Percentiles rank a stretch among this genome's conserved stretches.
phyloP scores from a whole-genome alignment of 2,113 vertebrate species.

The Ornithorhynchus anatinus region DNA sequence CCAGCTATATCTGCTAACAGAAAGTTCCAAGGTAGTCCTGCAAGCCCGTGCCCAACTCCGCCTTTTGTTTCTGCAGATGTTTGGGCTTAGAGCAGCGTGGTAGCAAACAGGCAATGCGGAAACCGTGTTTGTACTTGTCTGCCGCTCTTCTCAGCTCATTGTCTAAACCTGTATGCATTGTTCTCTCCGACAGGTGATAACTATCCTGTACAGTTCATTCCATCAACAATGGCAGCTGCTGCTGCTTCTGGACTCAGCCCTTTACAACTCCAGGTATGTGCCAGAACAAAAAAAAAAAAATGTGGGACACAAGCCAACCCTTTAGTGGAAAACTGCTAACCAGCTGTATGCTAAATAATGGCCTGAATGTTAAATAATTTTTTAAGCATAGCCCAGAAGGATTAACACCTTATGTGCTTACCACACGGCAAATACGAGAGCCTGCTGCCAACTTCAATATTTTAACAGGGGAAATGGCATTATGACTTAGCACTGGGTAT shows the following conservation, averaged over 20 bases:
- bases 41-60: slow-evolving; percentile 81
- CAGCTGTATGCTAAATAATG: slow-evolving; percentile 97
- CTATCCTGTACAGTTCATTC: slow-evolving; percentile 99
- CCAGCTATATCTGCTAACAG: slow-evolving; percentile 75
- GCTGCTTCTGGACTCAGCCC: slow-evolving; percentile 99
- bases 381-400: slow-evolving; percentile 78
- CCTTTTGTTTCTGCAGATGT: slow-evolving; percentile 98
- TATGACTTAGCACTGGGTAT: slow-evolving; percentile 21
- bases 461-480: slow-evolving; percentile 38
- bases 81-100: slow-evolving; percentile 81
- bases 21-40: slow-evolving; percentile 75
- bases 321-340: slow-evolving; percentile 83
- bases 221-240: slow-evolving; percentile 99
- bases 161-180: slow-evolving; percentile 98
- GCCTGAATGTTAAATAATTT: slow-evolving; percentile 88
- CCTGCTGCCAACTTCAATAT: slow-evolving; percentile 35
- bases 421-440: slow-evolving; percentile 70
- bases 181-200: slow-evolving; percentile 98
- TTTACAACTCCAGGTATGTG: slow-evolving; percentile 99
- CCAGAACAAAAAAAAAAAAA: slow-evolving; percentile 83
- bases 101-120: slow-evolving; percentile 71
- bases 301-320: slow-evolving; percentile 83
- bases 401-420: slow-evolving; percentile 89
- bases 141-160: slow-evolving; percentile 84
- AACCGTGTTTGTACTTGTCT: slow-evolving; percentile 91